Base-by-base conservation (phyloP, 1,140 invertebrate genomes). In the Medauroidea extradentata region DNA sequence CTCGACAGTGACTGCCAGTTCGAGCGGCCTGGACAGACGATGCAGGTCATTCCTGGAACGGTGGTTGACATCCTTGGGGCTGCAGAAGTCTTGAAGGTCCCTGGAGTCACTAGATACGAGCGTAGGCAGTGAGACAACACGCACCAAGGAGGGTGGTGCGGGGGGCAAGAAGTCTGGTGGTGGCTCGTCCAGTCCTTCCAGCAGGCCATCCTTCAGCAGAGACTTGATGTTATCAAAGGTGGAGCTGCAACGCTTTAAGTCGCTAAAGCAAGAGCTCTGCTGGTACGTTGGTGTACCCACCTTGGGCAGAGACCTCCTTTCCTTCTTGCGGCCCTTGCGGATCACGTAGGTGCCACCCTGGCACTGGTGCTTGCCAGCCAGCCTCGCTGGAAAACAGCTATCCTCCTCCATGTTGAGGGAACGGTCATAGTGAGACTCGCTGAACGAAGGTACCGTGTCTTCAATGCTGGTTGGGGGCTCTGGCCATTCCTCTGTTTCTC, bases 161-260 rank as follows among this genome's bases (percentile, higher is more conserved):
- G 77, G 71, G 1, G 81, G 72, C 2, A 72, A 67, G 60, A 81
- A 81, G 34, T 79, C 77, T 2, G 75, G 73, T 7, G 80, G 80
- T 0, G 77, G 75, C 50, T 82, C 79, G 63, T 78, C 75, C 27
- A 81, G 54, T 2, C 58, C 78, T 57, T 82, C 80, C n/a, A 77
- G 67, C 63, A 83, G 77, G 49, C 85, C 85, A 71, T 87, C 84
- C 67, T 84, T 85, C 46, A 89, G 78, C 44, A 90, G 70, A 38
- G 85, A 86, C 66, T 87, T 86, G 61, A 90, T 88, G 65, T 89
- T 88, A 75, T 89, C 87, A 72, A 90, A 90, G 2, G 87, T 89
- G 42, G 84, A 86, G 65, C 85, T 88, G 72, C 85, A 86, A 62
- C 86, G 83, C 69, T 86, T 86, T 52, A 80, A 78, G 64, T 85